These are phyloP conservation scores for Diplolepis rosae DNA, from an alignment of 2,888 invertebrate species.

Conservation along the genomic window DNA sequence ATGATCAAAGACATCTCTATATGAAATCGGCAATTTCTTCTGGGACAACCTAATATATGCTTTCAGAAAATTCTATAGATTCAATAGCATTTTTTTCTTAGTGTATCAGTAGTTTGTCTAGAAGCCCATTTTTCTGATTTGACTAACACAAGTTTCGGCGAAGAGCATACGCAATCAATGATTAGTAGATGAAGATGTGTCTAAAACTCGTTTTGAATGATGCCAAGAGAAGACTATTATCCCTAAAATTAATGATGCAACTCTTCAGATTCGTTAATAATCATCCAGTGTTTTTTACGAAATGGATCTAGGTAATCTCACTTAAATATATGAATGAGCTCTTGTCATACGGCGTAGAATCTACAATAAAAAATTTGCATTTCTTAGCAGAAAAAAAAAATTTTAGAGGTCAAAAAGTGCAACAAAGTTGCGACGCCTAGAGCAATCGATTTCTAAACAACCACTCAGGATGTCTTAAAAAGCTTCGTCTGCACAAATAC, in stretches of 20 bases:
- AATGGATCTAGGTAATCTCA: constrained; percentile 1
- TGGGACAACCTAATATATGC: no score
- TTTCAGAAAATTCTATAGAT: no score
- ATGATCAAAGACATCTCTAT: no score
- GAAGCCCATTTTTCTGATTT: neutral
- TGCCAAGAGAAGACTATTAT: constrained; percentile 18
- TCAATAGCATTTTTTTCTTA: no score
- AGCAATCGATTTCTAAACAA: constrained; percentile 22
- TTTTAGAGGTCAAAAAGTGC: constrained; percentile 23
- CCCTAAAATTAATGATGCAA: constrained; percentile 25
- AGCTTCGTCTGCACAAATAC: constrained; percentile 24
- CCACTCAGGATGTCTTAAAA: constrained; percentile 23
- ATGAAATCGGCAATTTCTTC: no score
- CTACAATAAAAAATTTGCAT: constrained; percentile 18
- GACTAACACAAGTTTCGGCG: neutral
- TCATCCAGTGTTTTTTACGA: constrained; percentile 15
- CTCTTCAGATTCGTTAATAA: constrained; percentile 29
- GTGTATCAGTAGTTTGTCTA: no score
- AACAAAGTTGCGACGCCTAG: constrained; percentile 24
- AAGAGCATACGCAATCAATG: neutral
- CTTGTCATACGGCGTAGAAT: constrained; percentile 8
- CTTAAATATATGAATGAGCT: neutral
- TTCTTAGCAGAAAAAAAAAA: constrained; percentile 19
- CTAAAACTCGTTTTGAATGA: constrained; percentile 22
- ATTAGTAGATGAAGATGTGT: constrained; percentile 25